These are phyloP conservation scores for Girardinichthys multiradiatus DNA, from an alignment of 2,113 vertebrate species.

Conservation along the genomic window DNA sequence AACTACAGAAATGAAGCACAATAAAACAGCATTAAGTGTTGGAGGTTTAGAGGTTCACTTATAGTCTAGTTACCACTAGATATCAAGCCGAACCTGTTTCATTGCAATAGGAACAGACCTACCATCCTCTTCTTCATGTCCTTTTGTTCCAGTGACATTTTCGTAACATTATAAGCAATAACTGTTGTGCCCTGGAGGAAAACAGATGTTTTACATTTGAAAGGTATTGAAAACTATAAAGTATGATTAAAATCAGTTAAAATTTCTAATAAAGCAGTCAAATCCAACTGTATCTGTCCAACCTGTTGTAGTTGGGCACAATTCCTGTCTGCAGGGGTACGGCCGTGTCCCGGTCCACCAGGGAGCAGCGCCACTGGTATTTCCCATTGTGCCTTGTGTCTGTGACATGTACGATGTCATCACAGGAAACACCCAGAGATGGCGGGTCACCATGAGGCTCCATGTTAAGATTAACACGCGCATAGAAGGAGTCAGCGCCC, in stretches of 20 bases:
- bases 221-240: not conserved
- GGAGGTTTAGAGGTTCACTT: not conserved
- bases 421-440: slow-evolving; percentile 85
- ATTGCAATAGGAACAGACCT: not conserved
- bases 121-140: slow-evolving; percentile 75
- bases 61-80: not conserved
- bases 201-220: slow-evolving; percentile 2
- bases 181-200: slow-evolving; percentile 85
- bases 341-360: slow-evolving; percentile 85
- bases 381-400: slow-evolving; percentile 91
- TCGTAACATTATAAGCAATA: slow-evolving; percentile 82
- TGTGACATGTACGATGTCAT: slow-evolving; percentile 91
- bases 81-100: not conserved
- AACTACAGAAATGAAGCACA: slow-evolving; percentile 53
- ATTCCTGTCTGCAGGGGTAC: slow-evolving; percentile 85
- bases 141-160: slow-evolving; percentile 75
- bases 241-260: not conserved
- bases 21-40: not conserved
- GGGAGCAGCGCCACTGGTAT: slow-evolving; percentile 90
- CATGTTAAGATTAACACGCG: slow-evolving; percentile 87
- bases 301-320: slow-evolving; percentile 96
- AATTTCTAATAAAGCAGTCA: not conserved
- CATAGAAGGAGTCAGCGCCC: slow-evolving; percentile 87
- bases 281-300: not conserved
- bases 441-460: slow-evolving; percentile 82